Percentiles rank a stretch among this genome's conserved stretches.
phyloP scores from a whole-genome alignment of 1,140 invertebrate species.

The Caerostris extrusa region DNA sequence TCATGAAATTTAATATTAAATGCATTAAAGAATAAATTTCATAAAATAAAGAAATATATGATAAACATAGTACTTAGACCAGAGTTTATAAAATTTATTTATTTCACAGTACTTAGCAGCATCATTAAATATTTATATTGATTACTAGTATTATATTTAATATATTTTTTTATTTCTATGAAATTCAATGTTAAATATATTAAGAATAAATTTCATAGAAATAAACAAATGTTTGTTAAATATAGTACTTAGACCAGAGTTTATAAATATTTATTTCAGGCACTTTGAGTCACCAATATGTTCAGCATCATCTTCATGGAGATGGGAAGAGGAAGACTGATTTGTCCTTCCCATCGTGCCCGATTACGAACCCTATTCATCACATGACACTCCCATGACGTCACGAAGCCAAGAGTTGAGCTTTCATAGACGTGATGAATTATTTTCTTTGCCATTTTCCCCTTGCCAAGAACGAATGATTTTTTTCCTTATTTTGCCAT shows the following conservation, averaged over 20 bases:
- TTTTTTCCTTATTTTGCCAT: background rate
- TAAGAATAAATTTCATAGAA: no score
- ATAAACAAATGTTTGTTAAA: background rate
- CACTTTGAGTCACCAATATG: background rate
- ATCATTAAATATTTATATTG: no score
- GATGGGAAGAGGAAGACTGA: background rate
- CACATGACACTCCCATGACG: background rate
- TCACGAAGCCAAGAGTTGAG: background rate
- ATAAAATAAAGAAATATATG: no score
- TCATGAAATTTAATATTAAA: no score
- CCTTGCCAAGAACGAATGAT: background rate
- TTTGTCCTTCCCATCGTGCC: background rate
- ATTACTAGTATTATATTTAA: no score
- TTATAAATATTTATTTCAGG: conserved; percentile 5
- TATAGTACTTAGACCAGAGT: background rate
- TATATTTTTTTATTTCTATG: no score
- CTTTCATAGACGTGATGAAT: background rate
- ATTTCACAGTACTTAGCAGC: no score
- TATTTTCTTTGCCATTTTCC: background rate
- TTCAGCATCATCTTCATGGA: background rate
- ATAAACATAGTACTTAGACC: background rate
- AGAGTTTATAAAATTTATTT: conserved; percentile 22
- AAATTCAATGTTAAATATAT: no score
- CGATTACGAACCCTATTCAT: conserved; percentile 49
- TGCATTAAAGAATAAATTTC: no score